A percentile compares a stretch with the other conserved stretches of the same genome.
Conservation (phyloP, 2,797 vertebrate species). For the Megaceryle alcyon region DNA sequence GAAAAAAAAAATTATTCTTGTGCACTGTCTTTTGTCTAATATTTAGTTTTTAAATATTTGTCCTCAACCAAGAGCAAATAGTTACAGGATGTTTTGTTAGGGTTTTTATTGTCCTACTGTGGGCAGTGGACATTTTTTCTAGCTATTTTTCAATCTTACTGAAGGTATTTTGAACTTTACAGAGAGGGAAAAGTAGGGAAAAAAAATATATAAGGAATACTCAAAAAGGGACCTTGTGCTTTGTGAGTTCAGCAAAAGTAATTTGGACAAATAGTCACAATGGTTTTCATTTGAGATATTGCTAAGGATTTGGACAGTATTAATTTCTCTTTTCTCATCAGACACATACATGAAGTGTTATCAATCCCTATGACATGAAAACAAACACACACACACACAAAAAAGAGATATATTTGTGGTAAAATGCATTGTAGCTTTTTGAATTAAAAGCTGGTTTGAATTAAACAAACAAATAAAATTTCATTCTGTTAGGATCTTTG, state of each 20-base stretch:
- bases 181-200: not conserved
- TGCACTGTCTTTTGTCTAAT: not conserved
- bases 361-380: not conserved
- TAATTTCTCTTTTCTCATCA: not conserved
- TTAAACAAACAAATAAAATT: not conserved
- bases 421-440: not conserved
- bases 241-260: not conserved
- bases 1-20: not conserved
- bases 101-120: not conserved
- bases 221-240: accelerated
- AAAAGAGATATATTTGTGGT: not conserved
- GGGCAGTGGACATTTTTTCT: not conserved
- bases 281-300: not conserved
- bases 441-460: too few relatives aligned
- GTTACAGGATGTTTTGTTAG: not conserved
- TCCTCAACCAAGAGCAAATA: not conserved
- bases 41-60: not conserved
- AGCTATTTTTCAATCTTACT: not conserved
- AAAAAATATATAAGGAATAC: not conserved
- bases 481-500: not conserved
- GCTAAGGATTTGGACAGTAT: not conserved
- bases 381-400: not conserved
- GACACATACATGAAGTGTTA: not conserved
- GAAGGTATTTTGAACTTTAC: not conserved
- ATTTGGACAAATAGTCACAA: not conserved